phyloP scores from a whole-genome alignment of 2,888 invertebrate species.

The Thereva unica region DNA sequence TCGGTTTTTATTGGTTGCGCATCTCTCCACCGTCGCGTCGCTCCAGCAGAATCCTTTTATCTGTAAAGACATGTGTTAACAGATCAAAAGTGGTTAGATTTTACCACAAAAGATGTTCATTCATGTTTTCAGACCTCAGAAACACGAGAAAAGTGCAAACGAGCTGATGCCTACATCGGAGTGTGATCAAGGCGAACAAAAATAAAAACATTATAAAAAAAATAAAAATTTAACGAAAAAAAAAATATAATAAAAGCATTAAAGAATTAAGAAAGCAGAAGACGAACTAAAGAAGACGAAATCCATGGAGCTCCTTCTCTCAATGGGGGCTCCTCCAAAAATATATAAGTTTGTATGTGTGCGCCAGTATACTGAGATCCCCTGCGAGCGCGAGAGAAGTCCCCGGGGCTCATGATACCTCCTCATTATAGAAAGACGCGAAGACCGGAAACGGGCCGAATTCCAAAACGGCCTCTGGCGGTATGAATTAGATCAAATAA shows the following conservation, averaged over 20 bases:
- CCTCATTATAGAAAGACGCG: slow-evolving; percentile 26
- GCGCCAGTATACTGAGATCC: not conserved
- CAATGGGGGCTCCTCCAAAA: slow-evolving; percentile 10
- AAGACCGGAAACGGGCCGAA: slow-evolving; percentile 42
- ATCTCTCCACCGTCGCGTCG: not conserved
- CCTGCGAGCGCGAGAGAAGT: no score
- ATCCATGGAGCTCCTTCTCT: slow-evolving; percentile 11
- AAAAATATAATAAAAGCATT: slow-evolving; percentile 9
- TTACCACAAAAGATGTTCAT: slow-evolving; percentile 29
- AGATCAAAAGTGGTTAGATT: slow-evolving; percentile 36
- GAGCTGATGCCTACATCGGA: slow-evolving; percentile 25
- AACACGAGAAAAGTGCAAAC: slow-evolving; percentile 25
- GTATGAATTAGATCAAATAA: slow-evolving; percentile 43
- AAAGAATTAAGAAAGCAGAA: slow-evolving; percentile 14
- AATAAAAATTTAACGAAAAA: not conserved
- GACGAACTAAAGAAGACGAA: slow-evolving; percentile 26
- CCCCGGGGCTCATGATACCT: slow-evolving; percentile 20
- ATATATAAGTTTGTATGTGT: slow-evolving; percentile 21
- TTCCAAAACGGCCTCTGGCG: slow-evolving; percentile 37
- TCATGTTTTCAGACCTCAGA: slow-evolving; percentile 29
- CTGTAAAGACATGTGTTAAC: slow-evolving; percentile 41
- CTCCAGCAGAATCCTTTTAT: slow-evolving; percentile 37
- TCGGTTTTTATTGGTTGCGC: slow-evolving; percentile 21
- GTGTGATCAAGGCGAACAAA: slow-evolving; percentile 12
- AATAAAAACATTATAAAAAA: not conserved